Evolutionary conservation across 1,140 invertebrate species (phyloP), one percentile per base, ranked within the genome.

Genomic region (Lerema accius): DNA sequence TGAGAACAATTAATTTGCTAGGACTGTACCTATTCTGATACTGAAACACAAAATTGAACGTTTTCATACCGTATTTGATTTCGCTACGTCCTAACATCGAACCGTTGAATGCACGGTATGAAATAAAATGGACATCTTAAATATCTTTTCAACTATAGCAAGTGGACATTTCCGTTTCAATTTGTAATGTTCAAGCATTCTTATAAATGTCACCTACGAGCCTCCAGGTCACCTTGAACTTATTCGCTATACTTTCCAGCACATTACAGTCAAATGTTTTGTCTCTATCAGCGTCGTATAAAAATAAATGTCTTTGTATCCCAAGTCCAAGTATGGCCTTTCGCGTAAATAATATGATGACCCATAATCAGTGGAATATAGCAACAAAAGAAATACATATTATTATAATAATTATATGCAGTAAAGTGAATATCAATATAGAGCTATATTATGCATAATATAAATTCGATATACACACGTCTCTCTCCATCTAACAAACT

Each of bases 131-230:
- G 15, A 42, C 35, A 37, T 37, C 35, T n/a, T 37, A 2, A 7
- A 49, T 13, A 48, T 48, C 11, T 19, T 4, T 48, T 37, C 35
- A 37, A 37, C 35, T 37, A 37, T 37, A 32, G 26, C 39, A 55
- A 55, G 39, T 55, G 51, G 39, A 55, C 23, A 13, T 56, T 56
- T 56, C 53, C 40, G 53, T 56, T 45, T 56, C 26, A 35, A 45
- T 26, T 17, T 45, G 42, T 43, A 32, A 6, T 17, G 23, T 56
- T 32, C 40, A 37, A 11, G 14, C 40, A 35, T 56, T 56, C 39
- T 43, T 32, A 56, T 43, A 45, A 56, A 55, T 28, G 14, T 28
- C 15, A 45, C 7, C 40, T 32, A 55, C 19, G 43, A 15, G 39
- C 16, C 19, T 42, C 51, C 51, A 56, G 51, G 40, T 26, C 51